phyloP scores from a whole-genome alignment of 2,797 vertebrate genomes.

The Rousettus madagascariensis region DNA sequence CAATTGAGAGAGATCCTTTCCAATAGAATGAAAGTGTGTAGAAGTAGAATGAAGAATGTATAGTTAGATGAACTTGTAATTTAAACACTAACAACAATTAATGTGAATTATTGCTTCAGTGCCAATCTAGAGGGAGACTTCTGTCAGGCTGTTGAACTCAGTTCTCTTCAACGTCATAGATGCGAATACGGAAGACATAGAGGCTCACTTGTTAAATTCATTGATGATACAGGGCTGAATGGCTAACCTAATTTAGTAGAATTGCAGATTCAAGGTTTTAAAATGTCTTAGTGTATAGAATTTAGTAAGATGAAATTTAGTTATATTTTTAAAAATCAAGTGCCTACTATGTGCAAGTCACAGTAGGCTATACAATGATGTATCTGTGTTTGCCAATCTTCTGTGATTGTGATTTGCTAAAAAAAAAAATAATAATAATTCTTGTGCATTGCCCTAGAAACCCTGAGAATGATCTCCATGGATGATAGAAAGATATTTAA shows the following conservation, averaged over 20 bases:
- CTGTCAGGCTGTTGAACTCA: background rate
- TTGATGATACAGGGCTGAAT: background rate
- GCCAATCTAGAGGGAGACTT: background rate
- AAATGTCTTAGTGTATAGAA: background rate
- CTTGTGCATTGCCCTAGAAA: background rate
- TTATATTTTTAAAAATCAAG: background rate
- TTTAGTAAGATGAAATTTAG: background rate
- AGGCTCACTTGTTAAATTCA: background rate
- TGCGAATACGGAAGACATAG: background rate
- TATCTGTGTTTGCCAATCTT: background rate
- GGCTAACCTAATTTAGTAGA: background rate
- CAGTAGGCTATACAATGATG: background rate
- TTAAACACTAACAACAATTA: background rate
- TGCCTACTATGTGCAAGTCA: background rate
- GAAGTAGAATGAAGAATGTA: background rate
- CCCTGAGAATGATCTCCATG: background rate
- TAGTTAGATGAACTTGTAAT: background rate
- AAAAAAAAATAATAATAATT: background rate
- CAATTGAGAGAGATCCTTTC: background rate
- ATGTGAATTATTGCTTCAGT: background rate
- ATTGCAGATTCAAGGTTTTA: background rate
- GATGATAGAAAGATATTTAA: background rate
- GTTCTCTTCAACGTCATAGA: background rate
- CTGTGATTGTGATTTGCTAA: background rate
- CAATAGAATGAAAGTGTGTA: background rate